These are phyloP conservation scores for Stichopus horrens DNA, from an alignment of 53 echinoderm and acorn worm genomes.

Conservation along the genomic window DNA sequence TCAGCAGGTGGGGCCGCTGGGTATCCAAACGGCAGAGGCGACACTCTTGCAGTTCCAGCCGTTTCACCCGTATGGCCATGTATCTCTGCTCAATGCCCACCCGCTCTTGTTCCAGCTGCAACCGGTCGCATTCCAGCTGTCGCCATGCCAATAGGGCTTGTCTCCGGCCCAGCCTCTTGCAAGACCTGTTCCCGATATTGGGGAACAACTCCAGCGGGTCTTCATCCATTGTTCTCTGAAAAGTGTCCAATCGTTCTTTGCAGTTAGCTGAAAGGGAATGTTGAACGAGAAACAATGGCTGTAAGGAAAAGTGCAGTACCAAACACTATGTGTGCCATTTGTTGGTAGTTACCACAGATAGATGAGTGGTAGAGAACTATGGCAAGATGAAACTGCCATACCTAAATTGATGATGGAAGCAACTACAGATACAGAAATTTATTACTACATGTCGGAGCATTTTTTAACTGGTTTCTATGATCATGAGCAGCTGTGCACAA, in stretches of 20 bases:
- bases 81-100: slow-evolving; percentile 24
- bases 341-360: background rate
- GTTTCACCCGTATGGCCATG: slow-evolving; percentile 20
- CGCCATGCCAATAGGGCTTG: slow-evolving; percentile 28
- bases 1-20: background rate
- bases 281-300: background rate
- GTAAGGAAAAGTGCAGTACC: background rate
- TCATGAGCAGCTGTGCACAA: too few relatives aligned
- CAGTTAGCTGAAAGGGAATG: background rate
- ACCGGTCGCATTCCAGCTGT: slow-evolving; percentile 32
- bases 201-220: background rate
- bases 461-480: too few relatives aligned
- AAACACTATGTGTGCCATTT: background rate
- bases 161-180: slow-evolving; percentile 3
- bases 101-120: slow-evolving; percentile 36
- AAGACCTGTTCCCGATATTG: background rate
- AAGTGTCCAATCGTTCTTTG: background rate
- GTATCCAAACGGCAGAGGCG: slow-evolving; percentile 27
- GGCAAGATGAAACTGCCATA: too few relatives aligned
- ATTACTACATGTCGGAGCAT: too few relatives aligned
- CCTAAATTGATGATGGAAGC: too few relatives aligned
- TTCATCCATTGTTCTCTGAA: background rate
- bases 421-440: too few relatives aligned
- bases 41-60: slow-evolving; percentile 38
- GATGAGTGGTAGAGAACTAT: too few relatives aligned